These are phyloP conservation scores for Tetranychus truncatus DNA, from an alignment of 2,888 invertebrate species.

Conservation along the genomic window DNA sequence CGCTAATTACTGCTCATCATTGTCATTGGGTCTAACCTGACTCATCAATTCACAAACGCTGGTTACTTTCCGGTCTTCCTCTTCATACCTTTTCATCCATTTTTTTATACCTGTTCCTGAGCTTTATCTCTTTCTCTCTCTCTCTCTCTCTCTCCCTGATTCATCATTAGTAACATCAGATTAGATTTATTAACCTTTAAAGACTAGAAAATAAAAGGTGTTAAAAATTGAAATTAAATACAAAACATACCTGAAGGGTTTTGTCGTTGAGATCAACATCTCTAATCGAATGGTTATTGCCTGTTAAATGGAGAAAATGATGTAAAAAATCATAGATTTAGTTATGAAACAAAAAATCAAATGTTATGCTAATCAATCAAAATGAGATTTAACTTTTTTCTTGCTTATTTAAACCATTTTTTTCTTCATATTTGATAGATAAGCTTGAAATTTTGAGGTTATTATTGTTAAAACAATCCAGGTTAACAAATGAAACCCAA, in stretches of 20 bases:
- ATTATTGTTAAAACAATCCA: not conserved
- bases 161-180: too few species aligned
- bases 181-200: too few species aligned
- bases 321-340: not conserved
- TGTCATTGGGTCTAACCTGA: not conserved
- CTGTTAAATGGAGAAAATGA: not conserved
- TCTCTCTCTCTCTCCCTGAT: too few species aligned
- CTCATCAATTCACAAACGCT: not conserved
- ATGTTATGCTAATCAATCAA: constrained; percentile 1
- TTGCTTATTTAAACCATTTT: not conserved
- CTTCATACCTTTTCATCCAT: too few species aligned
- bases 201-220: not conserved
- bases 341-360: not conserved
- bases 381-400: not conserved
- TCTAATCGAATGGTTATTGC: not conserved
- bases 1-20: not conserved
- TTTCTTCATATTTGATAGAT: not conserved
- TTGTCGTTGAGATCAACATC: not conserved
- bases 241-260: not conserved
- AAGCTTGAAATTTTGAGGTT: not conserved
- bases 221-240: not conserved
- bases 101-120: too few species aligned
- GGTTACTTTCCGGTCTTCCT: too few species aligned
- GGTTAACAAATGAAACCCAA: not conserved
- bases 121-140: too few species aligned